A percentile compares a stretch with the other conserved stretches of the same genome.
Evolutionary conservation across 2,888 invertebrate species (phyloP).

Genomic region (Microdon myrmicae): DNA sequence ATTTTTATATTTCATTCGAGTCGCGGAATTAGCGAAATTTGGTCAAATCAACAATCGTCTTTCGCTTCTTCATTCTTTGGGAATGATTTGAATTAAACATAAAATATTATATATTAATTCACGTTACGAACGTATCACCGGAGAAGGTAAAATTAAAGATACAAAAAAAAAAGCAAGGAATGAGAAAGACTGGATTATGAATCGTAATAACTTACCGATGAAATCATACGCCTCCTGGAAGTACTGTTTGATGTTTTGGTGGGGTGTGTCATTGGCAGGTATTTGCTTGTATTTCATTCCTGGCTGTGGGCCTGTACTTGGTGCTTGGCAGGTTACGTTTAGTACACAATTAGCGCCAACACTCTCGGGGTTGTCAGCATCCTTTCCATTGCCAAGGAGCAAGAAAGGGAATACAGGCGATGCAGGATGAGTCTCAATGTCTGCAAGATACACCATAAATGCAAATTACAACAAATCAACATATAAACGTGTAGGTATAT

Average conservation of each 20-base stretch:
- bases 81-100: slow-evolving; percentile 39
- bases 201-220: slow-evolving; percentile 74
- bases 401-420: slow-evolving; percentile 83
- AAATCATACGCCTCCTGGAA: slow-evolving; percentile 88
- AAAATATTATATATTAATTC: too few relatives aligned
- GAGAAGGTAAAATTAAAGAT: slow-evolving; percentile 20
- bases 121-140: too few relatives aligned
- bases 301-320: slow-evolving; percentile 71
- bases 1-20: slow-evolving; percentile 10
- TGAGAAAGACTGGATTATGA: slow-evolving; percentile 5
- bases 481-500: slow-evolving; percentile 2
- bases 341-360: slow-evolving; percentile 82
- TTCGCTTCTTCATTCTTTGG: slow-evolving; percentile 17
- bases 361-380: slow-evolving; percentile 78
- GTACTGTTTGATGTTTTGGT: slow-evolving; percentile 88
- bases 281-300: slow-evolving; percentile 80
- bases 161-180: not conserved
- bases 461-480: slow-evolving; percentile 17
- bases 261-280: slow-evolving; percentile 84
- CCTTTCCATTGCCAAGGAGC: slow-evolving; percentile 83
- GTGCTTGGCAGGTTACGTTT: slow-evolving; percentile 82
- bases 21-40: slow-evolving; percentile 32
- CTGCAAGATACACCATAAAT: slow-evolving; percentile 61
- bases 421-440: slow-evolving; percentile 79
- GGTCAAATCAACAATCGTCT: slow-evolving; percentile 25